Evolutionary conservation across 1,140 invertebrate genomes (phyloP), one percentile per base, ranked within the genome.

Genomic region (Calliphora vicina): DNA sequence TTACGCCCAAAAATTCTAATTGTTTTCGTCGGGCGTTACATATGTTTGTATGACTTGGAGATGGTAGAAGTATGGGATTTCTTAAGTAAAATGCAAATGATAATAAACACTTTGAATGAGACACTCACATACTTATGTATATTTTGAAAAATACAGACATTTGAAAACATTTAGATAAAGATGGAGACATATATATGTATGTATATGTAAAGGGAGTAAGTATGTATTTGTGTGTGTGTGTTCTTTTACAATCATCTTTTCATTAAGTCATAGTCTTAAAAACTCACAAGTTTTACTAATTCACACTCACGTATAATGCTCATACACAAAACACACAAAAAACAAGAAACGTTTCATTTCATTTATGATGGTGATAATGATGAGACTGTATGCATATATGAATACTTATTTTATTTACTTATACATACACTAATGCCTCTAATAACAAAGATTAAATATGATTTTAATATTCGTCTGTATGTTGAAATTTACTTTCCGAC

Each of bases 251-350:
- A 67, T 67, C 61, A 67, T 67, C 61, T 10, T 67, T 67, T 67
- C 61, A 67, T 67, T 67, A 23, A 67, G 61, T 67, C 61, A 67
- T 67, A 67, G 61, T 67, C 61, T 67, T 67, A 67, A 67, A 67
- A 67, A 67, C 61, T 67, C 61, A 67, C n/a, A 67, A 67, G 61
- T 67, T 67, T 67, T 67, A 67, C 61, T 67, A 67, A 67, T 67
- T 67, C 61, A 67, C 61, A 67, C 61, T 67, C 61, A 67, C 61
- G 61, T 67, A 67, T 23, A 20, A 67, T 67, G 25, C 20, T 57
- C 5, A 23, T 67, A 10, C 2, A 67, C 12, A 67, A 23, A 67
- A 20, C 15, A 57, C 50, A 67, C n/a, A 25, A 10, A 25, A 4
- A 67, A 13, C 17, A 9, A 67, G n/a, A 13, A 67, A 50, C 17